Percentiles rank a stretch among this genome's conserved stretches.
Conservation (phyloP, 2,888 invertebrate genomes). For the Diachrysia chrysitis region DNA sequence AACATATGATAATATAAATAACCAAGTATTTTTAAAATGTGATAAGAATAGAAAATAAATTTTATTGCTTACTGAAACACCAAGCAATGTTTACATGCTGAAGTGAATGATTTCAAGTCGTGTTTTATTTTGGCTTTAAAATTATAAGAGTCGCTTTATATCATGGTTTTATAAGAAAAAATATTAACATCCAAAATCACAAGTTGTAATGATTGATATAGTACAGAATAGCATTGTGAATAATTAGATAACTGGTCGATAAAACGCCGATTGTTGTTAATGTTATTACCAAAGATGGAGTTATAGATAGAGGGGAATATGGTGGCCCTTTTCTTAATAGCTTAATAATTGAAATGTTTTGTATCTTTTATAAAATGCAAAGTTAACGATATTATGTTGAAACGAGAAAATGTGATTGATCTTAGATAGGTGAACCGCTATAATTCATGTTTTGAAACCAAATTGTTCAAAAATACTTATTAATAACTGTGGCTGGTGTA, state of each 20-base stretch:
- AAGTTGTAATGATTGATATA: constrained; percentile 65
- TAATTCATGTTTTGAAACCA: constrained; percentile 57
- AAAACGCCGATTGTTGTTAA: constrained; percentile 82
- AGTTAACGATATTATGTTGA: constrained; percentile 81
- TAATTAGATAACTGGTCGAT: constrained; percentile 74
- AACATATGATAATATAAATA: constrained; percentile 46
- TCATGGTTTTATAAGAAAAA: constrained; percentile 53
- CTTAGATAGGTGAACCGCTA: constrained; percentile 70
- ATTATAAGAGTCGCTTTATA: constrained; percentile 47
- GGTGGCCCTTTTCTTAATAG: constrained; percentile 81
- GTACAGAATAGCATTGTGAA: constrained; percentile 71
- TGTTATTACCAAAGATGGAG: constrained; percentile 88
- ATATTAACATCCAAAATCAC: constrained; percentile 53
- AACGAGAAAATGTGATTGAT: constrained; percentile 84
- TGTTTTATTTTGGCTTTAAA: constrained; percentile 56
- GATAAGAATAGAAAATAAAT: constrained; percentile 53
- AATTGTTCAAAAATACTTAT: constrained; percentile 46
- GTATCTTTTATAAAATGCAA: constrained; percentile 87
- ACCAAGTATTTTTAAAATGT: constrained; percentile 52
- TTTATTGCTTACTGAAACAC: constrained; percentile 45
- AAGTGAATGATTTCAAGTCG: constrained; percentile 51
- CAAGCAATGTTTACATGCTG: constrained; percentile 51
- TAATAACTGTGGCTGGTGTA: constrained; percentile 39
- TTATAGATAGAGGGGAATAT: constrained; percentile 75
- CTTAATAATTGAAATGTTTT: constrained; percentile 85